These are phyloP conservation scores for Phodopus roborovskii DNA, from an alignment of 2,113 vertebrate species.

Conservation along the genomic window DNA sequence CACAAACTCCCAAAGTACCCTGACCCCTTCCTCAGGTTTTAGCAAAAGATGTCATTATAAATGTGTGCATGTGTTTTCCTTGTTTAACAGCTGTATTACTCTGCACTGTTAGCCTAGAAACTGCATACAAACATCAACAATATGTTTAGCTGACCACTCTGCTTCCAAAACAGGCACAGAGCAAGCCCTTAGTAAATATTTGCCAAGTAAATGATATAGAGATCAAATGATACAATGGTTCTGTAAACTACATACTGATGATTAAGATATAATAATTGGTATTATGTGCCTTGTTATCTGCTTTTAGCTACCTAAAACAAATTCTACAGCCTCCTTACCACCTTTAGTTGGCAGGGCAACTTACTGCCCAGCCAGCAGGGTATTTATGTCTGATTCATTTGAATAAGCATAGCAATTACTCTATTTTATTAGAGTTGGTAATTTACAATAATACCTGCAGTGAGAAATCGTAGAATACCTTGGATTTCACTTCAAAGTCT, in stretches of 20 bases:
- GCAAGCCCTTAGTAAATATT: constrained; percentile 2
- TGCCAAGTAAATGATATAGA: constrained; percentile 14
- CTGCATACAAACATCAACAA: background rate
- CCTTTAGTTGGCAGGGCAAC: constrained; percentile 37
- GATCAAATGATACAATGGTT: background rate
- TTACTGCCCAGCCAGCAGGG: constrained; percentile 8
- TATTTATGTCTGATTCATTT: constrained; percentile 64
- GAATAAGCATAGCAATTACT: constrained; percentile 68
- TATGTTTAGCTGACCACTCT: background rate
- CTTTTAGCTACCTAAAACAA: constrained; percentile 9
- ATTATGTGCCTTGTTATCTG: background rate
- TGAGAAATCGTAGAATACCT: constrained; percentile 53
- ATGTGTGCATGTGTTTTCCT: background rate
- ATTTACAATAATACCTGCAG: constrained; percentile 67
- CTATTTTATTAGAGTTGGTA: constrained; percentile 60
- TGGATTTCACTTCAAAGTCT: constrained; percentile 19
- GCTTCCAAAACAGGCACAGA: background rate
- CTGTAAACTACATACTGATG: background rate
- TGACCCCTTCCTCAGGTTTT: background rate
- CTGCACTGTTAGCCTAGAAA: background rate
- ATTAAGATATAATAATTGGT: constrained; percentile 47
- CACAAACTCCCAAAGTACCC: background rate
- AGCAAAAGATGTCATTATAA: background rate
- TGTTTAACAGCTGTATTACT: background rate
- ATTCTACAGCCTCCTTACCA: constrained; percentile 3